Conservation (phyloP, 1,140 invertebrate genomes). For the Eupristina koningsbergeri region DNA sequence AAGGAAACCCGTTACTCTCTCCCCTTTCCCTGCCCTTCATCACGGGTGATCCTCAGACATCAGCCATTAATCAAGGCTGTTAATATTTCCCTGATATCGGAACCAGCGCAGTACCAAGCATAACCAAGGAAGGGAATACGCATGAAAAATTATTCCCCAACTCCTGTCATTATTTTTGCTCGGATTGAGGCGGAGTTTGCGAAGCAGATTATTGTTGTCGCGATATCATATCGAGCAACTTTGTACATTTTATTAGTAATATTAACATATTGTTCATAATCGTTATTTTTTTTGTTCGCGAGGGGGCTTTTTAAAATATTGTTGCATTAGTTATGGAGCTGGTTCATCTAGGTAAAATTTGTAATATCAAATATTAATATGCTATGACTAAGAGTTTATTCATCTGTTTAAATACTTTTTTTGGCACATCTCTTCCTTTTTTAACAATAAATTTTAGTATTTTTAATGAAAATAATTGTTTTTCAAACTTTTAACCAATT, state of each 20-base stretch:
- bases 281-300: not conserved
- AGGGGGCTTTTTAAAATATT: not conserved
- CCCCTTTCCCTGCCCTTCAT: not conserved
- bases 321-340: not conserved
- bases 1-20: not conserved
- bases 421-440: no score
- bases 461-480: no score
- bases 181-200: conserved; percentile 38
- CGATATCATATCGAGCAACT: not conserved
- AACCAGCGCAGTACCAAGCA: not conserved
- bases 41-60: not conserved
- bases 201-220: conserved; percentile 45
- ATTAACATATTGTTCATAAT: not conserved
- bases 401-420: not conserved
- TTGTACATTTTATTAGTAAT: not conserved
- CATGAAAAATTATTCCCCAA: conserved; percentile 45
- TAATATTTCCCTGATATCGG: conserved; percentile 52
- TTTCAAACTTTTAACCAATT: no score
- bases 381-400: not conserved
- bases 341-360: not conserved
- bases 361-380: not conserved
- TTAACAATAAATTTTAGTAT: no score
- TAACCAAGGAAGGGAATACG: not conserved
- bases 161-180: conserved; percentile 36
- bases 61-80: conserved; percentile 49